These are phyloP conservation scores for Malacoraja senta DNA, from an alignment of 2,797 vertebrate genomes.

Conservation along the genomic window DNA sequence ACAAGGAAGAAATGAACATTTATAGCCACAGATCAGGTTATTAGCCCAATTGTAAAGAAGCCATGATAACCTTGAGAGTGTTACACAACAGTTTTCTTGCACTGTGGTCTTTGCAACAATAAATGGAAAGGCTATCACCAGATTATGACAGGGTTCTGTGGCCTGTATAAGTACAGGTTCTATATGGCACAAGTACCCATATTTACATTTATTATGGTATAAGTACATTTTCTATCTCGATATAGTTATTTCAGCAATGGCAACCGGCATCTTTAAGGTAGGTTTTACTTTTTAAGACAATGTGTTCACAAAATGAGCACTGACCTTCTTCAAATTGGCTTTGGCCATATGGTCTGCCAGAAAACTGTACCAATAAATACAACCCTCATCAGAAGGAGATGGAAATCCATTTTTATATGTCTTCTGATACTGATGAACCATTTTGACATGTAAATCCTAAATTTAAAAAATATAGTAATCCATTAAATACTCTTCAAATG, in stretches of 20 bases:
- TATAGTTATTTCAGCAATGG: background rate
- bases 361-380: slow-evolving; percentile 87
- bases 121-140: background rate
- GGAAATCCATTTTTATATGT: slow-evolving; percentile 59
- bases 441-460: slow-evolving; percentile 77
- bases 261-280: background rate
- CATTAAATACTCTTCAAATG: background rate
- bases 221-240: background rate
- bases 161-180: background rate
- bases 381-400: slow-evolving; percentile 67
- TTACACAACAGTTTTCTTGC: too few relatives aligned
- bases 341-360: slow-evolving; percentile 86
- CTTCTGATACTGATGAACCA: slow-evolving; percentile 77
- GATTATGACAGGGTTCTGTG: background rate
- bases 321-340: slow-evolving; percentile 76
- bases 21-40: too few relatives aligned
- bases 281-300: background rate
- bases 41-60: too few relatives aligned
- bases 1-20: too few relatives aligned
- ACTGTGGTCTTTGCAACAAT: too few relatives aligned
- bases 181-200: too few relatives aligned
- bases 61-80: too few relatives aligned
- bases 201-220: too few relatives aligned
- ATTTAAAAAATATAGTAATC: background rate
- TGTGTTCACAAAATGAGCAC: slow-evolving; percentile 39